These are phyloP conservation scores for Cynocephalus volans DNA, from an alignment of 2,113 vertebrate species.

Conservation along the genomic window DNA sequence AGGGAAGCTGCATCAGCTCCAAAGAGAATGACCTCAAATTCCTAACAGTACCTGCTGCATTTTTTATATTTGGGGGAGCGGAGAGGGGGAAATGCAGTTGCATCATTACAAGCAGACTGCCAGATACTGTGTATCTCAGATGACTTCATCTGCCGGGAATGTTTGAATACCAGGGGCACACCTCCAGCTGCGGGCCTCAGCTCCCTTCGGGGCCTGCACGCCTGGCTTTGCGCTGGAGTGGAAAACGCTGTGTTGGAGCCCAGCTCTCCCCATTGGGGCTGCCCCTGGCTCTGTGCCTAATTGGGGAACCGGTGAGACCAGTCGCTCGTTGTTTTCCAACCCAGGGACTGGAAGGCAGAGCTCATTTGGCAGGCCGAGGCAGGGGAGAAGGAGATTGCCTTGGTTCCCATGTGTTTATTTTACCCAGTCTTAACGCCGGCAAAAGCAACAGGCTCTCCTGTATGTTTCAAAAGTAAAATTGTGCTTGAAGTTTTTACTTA, in stretches of 20 bases:
- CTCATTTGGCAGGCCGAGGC: constrained; percentile 62
- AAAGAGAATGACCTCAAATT: constrained; percentile 62
- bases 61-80: neutral
- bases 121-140: constrained; percentile 39
- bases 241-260: neutral
- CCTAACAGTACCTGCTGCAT: constrained; percentile 59
- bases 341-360: constrained; percentile 48
- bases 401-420: neutral
- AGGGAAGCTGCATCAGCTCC: constrained; percentile 45
- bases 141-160: constrained; percentile 82
- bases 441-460: neutral
- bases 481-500: constrained; percentile 29
- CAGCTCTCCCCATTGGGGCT: constrained; percentile 49
- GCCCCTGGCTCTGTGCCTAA: constrained; percentile 74
- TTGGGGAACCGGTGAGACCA: constrained; percentile 75
- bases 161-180: constrained; percentile 65
- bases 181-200: constrained; percentile 64
- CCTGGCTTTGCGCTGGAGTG: constrained; percentile 64
- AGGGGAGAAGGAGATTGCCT: neutral
- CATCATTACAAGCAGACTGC: constrained; percentile 60
- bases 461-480: neutral
- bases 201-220: constrained; percentile 58
- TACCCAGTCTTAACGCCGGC: neutral
- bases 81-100: constrained; percentile 9
- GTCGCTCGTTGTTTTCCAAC: constrained; percentile 58